Evolutionary conservation across 2,113 vertebrate genomes (phyloP).

Genomic region (Lates calcarifer): DNA sequence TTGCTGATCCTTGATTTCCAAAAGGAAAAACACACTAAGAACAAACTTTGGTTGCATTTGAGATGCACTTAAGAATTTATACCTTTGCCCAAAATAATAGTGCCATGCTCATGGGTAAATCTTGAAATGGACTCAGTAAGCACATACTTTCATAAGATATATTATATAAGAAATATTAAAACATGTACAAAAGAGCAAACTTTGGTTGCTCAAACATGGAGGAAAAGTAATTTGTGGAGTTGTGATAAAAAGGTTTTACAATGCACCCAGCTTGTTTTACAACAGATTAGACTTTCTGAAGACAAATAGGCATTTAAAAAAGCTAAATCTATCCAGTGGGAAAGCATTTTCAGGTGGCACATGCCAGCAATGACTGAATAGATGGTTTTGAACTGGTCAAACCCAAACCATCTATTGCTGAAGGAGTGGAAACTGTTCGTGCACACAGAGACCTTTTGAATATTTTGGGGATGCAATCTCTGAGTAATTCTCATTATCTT

Average conservation of each 20-base stretch:
- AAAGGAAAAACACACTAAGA: background rate
- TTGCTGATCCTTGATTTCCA: background rate
- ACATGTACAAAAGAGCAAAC: background rate
- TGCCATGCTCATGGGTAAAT: background rate
- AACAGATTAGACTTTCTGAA: background rate
- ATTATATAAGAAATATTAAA: background rate
- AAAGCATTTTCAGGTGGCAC: background rate
- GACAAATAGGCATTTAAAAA: background rate
- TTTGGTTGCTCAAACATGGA: background rate
- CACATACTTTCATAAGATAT: too few species aligned
- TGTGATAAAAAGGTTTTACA: background rate
- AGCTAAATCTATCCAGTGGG: too few species aligned
- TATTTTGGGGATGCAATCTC: background rate
- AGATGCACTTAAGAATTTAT: background rate
- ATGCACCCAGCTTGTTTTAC: background rate
- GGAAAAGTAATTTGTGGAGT: background rate
- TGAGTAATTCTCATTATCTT: background rate
- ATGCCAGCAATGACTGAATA: background rate
- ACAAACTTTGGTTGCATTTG: background rate
- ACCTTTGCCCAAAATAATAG: background rate
- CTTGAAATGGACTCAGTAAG: background rate
- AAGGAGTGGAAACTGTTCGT: background rate
- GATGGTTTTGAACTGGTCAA: background rate
- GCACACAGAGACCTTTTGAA: background rate
- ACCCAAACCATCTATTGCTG: too few species aligned